Conservation (phyloP, 2,888 invertebrate species). For the Calliscelio sp. region DNA sequence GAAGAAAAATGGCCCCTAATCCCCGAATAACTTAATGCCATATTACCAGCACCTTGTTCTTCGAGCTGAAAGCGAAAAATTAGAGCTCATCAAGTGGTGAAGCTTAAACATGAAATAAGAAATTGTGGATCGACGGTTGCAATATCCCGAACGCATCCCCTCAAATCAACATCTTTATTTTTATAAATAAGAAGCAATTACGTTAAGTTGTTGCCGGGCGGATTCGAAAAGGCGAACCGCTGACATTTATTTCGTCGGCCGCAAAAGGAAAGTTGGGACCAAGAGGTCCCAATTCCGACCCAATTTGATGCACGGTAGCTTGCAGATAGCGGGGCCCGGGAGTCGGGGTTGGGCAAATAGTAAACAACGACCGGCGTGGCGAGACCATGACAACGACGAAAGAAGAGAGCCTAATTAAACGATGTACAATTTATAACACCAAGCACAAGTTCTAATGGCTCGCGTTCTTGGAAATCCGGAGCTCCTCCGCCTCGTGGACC, state of each 20-base stretch:
- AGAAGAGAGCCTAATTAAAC: slow-evolving; percentile 85
- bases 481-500: slow-evolving; percentile 82
- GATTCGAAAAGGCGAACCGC: slow-evolving; percentile 57
- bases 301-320: slow-evolving; percentile 84
- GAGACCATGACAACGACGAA: slow-evolving; percentile 73
- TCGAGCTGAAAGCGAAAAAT: no score
- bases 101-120: slow-evolving; percentile 11
- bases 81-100: background rate
- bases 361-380: slow-evolving; percentile 80
- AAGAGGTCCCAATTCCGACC: slow-evolving; percentile 78
- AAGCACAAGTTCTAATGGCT: slow-evolving; percentile 85
- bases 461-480: slow-evolving; percentile 85
- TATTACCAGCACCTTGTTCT: no score
- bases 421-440: slow-evolving; percentile 86
- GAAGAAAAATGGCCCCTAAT: no score
- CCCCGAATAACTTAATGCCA: no score
- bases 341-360: slow-evolving; percentile 79
- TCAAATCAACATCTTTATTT: slow-evolving; percentile 68
- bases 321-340: slow-evolving; percentile 76
- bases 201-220: slow-evolving; percentile 55
- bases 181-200: slow-evolving; percentile 70
- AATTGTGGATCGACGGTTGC: slow-evolving; percentile 32
- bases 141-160: slow-evolving; percentile 35
- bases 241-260: slow-evolving; percentile 63
- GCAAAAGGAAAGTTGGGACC: slow-evolving; percentile 54